These are phyloP conservation scores for Ifrita kowaldi DNA, from an alignment of 2,113 vertebrate species.

Conservation along the genomic window DNA sequence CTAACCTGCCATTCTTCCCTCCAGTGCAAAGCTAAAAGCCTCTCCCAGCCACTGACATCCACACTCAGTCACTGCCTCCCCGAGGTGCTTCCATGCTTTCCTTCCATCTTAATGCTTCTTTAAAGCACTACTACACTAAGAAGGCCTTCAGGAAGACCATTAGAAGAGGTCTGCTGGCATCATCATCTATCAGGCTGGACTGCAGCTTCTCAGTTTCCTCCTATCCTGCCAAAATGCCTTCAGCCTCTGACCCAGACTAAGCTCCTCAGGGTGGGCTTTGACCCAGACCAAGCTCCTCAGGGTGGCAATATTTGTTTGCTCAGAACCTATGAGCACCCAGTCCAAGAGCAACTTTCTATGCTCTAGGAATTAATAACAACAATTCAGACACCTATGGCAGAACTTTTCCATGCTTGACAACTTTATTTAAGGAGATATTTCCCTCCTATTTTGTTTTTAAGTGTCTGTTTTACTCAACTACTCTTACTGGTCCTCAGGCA, in stretches of 20 bases:
- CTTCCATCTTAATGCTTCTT: not conserved
- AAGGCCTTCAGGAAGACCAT: not conserved
- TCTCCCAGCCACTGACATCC: not conserved
- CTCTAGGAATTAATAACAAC: not conserved
- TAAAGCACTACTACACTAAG: not conserved
- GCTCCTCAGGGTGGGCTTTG: not conserved
- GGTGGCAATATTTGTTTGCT: not conserved
- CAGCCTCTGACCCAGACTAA: not conserved
- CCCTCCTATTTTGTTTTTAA: not conserved
- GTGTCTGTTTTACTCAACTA: not conserved
- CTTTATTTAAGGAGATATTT: not conserved
- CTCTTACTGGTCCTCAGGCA: not conserved
- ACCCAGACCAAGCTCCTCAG: not conserved
- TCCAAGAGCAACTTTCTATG: not conserved
- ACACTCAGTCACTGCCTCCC: not conserved
- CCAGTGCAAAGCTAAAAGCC: not conserved
- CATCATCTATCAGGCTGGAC: not conserved
- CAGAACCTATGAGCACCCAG: not conserved
- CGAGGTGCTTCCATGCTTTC: not conserved
- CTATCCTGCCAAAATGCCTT: not conserved
- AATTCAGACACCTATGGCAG: not conserved
- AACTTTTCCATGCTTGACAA: not conserved
- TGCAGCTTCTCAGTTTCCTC: not conserved
- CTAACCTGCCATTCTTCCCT: not conserved
- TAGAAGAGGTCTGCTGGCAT: not conserved